Conservation (phyloP, 30 jellyfish, hydroid and myxozoan species). For the Cassiopea andromeda region DNA sequence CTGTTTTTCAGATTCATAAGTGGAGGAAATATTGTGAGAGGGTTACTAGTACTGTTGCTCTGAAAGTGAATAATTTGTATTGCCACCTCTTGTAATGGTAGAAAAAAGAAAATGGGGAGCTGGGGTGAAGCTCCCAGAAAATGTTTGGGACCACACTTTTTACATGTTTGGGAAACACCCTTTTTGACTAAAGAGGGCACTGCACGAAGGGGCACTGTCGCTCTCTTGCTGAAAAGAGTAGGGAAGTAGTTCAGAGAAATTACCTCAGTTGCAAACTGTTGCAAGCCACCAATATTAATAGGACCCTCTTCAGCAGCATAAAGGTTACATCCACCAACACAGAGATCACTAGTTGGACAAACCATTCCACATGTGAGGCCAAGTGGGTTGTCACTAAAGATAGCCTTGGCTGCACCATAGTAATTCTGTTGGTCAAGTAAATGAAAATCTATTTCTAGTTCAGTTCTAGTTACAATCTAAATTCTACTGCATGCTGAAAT, state of each 20-base stretch:
- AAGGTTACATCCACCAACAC: conserved; percentile 95
- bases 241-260: not conserved
- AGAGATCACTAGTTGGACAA: conserved; percentile 95
- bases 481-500: too few species aligned
- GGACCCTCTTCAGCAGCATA: conserved; percentile 97
- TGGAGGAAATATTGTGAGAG: too few species aligned
- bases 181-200: too few species aligned
- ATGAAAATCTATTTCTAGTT: not conserved
- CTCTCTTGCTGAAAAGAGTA: not conserved
- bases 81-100: too few species aligned
- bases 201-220: not conserved
- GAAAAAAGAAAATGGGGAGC: too few species aligned
- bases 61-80: too few species aligned
- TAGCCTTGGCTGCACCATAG: conserved; percentile 97
- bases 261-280: conserved; percentile 97
- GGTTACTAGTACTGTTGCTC: too few species aligned
- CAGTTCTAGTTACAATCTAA: not conserved
- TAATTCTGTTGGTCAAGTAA: conserved; percentile 61
- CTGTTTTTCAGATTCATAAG: too few species aligned
- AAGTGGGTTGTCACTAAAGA: conserved; percentile 93
- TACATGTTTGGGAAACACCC: too few species aligned
- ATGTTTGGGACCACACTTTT: too few species aligned
- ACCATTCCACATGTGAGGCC: conserved; percentile 98
- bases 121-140: too few species aligned
- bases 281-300: conserved; percentile 94